Percentiles rank a stretch among this genome's conserved stretches.
These are phyloP conservation scores for Globodera ellingtonae DNA, from an alignment of 1,140 invertebrate species.

Conservation along the genomic window DNA sequence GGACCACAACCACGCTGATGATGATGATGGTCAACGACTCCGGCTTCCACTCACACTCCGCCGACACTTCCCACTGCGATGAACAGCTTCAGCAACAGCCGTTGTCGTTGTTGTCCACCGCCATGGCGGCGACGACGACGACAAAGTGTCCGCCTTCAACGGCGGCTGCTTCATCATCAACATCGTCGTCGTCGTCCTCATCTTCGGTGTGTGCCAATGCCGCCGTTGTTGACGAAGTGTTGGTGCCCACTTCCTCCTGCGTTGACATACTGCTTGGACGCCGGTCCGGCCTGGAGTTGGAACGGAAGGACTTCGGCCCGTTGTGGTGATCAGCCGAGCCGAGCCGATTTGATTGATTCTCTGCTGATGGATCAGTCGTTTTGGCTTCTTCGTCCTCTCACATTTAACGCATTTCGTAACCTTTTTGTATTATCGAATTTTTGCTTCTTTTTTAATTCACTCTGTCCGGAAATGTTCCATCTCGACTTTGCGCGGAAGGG, in stretches of 20 bases:
- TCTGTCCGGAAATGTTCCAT: constrained; percentile 15
- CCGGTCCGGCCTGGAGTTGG: too few species aligned
- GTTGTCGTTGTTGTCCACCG: too few species aligned
- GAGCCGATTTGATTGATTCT: too few species aligned
- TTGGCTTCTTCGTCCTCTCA: too few species aligned
- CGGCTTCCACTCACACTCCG: neutral
- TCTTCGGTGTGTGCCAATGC: too few species aligned
- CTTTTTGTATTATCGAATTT: neutral
- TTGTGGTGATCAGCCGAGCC: neutral
- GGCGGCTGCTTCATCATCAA: neutral
- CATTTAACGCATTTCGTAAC: too few species aligned
- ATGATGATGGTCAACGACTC: neutral
- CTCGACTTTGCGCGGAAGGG: neutral
- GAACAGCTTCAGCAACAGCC: too few species aligned
- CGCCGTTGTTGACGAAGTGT: too few species aligned
- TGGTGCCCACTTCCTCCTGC: too few species aligned
- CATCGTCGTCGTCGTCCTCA: neutral
- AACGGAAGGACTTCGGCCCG: constrained; percentile 5
- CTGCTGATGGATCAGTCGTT: too few species aligned
- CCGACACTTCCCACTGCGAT: neutral
- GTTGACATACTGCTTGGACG: too few species aligned
- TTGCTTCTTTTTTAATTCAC: neutral
- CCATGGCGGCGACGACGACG: too few species aligned
- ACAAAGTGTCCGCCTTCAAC: neutral
- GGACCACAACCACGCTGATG: neutral